Conservation (phyloP, 92 coral and sea anemone species). For the Epizoanthus scotinus region DNA sequence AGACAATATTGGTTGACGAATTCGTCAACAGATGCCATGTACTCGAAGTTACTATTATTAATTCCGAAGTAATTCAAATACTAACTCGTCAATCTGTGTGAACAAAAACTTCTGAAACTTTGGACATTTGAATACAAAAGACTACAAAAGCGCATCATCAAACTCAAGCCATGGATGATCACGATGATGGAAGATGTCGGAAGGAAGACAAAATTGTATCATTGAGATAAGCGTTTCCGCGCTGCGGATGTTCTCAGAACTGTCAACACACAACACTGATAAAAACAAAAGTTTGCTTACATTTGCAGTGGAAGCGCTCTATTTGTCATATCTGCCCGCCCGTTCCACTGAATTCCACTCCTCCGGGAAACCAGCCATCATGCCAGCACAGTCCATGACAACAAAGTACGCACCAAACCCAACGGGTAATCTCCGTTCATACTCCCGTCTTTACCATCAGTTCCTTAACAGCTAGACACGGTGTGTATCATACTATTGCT, state of each 20-base stretch:
- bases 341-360: conserved; percentile 71
- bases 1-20: too few relatives aligned
- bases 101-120: too few relatives aligned
- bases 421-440: conserved; percentile 24
- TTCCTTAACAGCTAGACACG: background rate
- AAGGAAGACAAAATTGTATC: too few relatives aligned
- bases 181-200: too few relatives aligned
- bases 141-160: too few relatives aligned
- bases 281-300: conserved; percentile 52
- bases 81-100: too few relatives aligned
- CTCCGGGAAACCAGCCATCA: conserved; percentile 63
- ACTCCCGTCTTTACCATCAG: conserved; percentile 32
- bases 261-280: background rate
- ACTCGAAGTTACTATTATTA: too few relatives aligned
- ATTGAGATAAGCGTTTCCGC: background rate
- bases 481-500: conserved; percentile 18
- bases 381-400: conserved; percentile 85
- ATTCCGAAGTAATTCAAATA: too few relatives aligned
- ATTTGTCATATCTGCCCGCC: conserved; percentile 80
- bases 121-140: too few relatives aligned
- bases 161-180: too few relatives aligned
- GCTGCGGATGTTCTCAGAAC: conserved; percentile 1
- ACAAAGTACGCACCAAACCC: conserved; percentile 71
- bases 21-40: too few relatives aligned
- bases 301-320: conserved; percentile 90